Percentiles rank a stretch among this genome's conserved stretches.
Evolutionary conservation across 2,113 vertebrate species (phyloP).

Genomic region (Channa maculata): DNA sequence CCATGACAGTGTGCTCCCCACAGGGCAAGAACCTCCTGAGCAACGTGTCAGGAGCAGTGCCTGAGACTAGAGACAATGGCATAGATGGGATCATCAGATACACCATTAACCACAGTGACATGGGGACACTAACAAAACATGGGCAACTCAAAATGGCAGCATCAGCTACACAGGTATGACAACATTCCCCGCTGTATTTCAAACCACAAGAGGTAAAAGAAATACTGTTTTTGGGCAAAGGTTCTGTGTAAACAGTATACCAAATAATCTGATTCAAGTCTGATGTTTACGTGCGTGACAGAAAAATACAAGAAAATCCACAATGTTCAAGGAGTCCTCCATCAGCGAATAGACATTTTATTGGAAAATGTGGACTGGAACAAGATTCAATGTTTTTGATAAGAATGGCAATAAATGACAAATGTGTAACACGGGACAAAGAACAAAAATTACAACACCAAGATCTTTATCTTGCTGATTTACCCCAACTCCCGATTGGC

Average conservation of each 20-base stretch:
- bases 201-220: constrained; percentile 62
- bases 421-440: constrained; percentile 50
- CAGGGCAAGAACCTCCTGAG: constrained; percentile 78
- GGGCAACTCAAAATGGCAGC: constrained; percentile 82
- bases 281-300: constrained; percentile 86
- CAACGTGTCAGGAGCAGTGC: constrained; percentile 77
- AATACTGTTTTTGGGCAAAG: constrained; percentile 18
- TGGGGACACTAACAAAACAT: constrained; percentile 80
- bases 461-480: constrained; percentile 44
- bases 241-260: constrained; percentile 31
- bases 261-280: constrained; percentile 76
- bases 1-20: constrained; percentile 84
- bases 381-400: constrained; percentile 51
- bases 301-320: constrained; percentile 66
- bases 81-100: constrained; percentile 80
- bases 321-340: constrained; percentile 37
- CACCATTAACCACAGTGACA: constrained; percentile 83
- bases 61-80: constrained; percentile 84
- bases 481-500: constrained; percentile 45
- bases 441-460: constrained; percentile 38
- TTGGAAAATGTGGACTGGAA: constrained; percentile 34
- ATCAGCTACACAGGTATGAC: constrained; percentile 82
- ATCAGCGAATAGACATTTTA: constrained; percentile 46
- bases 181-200: constrained; percentile 65
- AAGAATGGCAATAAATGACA: constrained; percentile 88